phyloP scores from a whole-genome alignment of 2,888 invertebrate genomes.

The Platycheirus albimanus region DNA sequence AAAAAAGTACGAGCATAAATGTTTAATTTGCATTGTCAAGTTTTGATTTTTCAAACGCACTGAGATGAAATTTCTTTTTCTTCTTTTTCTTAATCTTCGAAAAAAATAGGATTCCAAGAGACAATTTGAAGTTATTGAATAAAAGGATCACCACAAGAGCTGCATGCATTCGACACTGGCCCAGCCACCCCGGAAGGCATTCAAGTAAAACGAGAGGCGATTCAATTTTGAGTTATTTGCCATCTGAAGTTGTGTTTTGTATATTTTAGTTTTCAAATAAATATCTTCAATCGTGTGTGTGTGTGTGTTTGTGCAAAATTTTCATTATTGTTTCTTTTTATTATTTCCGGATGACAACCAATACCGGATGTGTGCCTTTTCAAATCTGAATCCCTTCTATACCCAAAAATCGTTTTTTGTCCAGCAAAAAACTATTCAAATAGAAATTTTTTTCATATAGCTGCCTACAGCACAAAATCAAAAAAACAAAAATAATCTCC shows the following conservation, averaged over 20 bases:
- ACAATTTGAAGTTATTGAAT: constrained; percentile 51
- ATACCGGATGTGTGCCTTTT: constrained; percentile 52
- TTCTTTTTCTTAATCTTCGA: no score
- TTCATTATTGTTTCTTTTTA: constrained; percentile 39
- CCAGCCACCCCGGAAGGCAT: no score
- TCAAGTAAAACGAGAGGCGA: constrained; percentile 36
- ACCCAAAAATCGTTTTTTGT: constrained; percentile 6
- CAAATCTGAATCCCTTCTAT: constrained; percentile 7
- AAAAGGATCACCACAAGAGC: constrained; percentile 16
- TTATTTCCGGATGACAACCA: constrained; percentile 61
- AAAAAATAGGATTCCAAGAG: constrained; percentile 18
- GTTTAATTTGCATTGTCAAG: constrained; percentile 56
- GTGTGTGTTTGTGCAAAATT: background rate
- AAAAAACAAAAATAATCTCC: no score
- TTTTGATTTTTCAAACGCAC: constrained; percentile 22
- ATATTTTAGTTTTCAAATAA: constrained; percentile 13
- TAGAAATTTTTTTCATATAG: constrained; percentile 19
- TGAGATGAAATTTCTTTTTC: constrained; percentile 8
- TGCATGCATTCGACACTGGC: no score
- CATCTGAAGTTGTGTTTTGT: constrained; percentile 25
- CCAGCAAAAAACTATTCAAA: constrained; percentile 49
- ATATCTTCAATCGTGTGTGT: constrained; percentile 10
- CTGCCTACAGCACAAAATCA: background rate
- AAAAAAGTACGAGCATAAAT: constrained; percentile 46
- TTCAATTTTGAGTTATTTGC: constrained; percentile 58